A percentile compares a stretch with the other conserved stretches of the same genome.
Conservation (phyloP, 1,140 invertebrate species). For the Pseudomyrmex dendroicus region DNA sequence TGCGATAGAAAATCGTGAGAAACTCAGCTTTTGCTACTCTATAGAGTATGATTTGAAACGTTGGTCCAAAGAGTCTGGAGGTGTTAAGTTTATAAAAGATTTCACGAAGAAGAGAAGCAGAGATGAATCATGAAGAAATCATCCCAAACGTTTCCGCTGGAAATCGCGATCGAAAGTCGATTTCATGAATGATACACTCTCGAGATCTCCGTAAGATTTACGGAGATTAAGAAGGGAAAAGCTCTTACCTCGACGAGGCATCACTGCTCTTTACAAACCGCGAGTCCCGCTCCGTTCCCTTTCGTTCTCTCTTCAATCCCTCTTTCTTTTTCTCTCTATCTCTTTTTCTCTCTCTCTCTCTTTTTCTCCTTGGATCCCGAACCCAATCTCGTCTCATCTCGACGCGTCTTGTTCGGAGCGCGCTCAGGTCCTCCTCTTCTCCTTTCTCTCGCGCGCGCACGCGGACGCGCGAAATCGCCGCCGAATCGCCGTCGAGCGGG, state of each 20-base stretch:
- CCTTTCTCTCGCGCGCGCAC: slow-evolving; percentile 57
- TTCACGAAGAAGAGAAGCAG: background rate
- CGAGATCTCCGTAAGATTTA: slow-evolving; percentile 6
- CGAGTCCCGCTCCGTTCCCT: slow-evolving; percentile 28
- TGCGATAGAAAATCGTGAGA: too few relatives aligned
- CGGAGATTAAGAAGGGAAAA: too few relatives aligned
- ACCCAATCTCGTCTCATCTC: slow-evolving; percentile 58
- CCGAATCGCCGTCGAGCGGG: slow-evolving; percentile 64
- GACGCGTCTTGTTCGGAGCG: slow-evolving; percentile 40
- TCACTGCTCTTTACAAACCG: slow-evolving; percentile 38
- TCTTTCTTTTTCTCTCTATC: background rate
- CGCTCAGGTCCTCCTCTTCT: slow-evolving; percentile 43
- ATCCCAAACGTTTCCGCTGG: too few relatives aligned
- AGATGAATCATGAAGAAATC: too few relatives aligned
- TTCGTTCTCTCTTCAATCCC: background rate
- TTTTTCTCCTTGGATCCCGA: slow-evolving; percentile 36
- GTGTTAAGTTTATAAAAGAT: too few relatives aligned
- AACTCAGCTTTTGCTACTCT: too few relatives aligned
- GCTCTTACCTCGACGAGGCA: slow-evolving; percentile 1
- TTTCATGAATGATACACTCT: background rate
- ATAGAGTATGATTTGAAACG: too few relatives aligned
- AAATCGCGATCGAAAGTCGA: too few relatives aligned
- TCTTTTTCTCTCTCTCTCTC: slow-evolving; percentile 11
- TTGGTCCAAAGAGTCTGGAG: too few relatives aligned
- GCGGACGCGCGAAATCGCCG: slow-evolving; percentile 63